Evolutionary conservation across 2,888 invertebrate genomes (phyloP).

Genomic region (Eristalis pertinax): DNA sequence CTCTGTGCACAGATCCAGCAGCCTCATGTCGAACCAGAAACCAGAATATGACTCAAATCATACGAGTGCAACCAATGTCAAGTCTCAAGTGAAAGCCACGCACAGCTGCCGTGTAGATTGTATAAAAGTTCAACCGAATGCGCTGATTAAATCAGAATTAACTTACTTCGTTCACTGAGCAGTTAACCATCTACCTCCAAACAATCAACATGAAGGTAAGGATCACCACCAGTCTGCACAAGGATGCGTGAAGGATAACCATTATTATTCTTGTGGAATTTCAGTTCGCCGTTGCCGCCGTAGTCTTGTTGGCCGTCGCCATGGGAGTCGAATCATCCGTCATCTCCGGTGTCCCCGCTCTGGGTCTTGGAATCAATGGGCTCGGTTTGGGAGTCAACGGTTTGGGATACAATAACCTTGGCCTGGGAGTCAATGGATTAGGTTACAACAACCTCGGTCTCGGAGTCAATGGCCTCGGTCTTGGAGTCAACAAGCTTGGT

Average conservation of each 20-base stretch:
- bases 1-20: not conserved
- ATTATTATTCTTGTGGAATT: conserved; percentile 20
- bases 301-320: conserved; percentile 74
- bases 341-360: conserved; percentile 18
- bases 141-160: conserved; percentile 2
- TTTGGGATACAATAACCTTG: conserved; percentile 5
- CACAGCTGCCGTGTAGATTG: not conserved
- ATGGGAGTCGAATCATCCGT: conserved; percentile 79
- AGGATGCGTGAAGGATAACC: not conserved
- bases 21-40: not conserved
- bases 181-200: conserved; percentile 72
- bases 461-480: not conserved
- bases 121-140: not conserved
- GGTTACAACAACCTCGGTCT: not conserved
- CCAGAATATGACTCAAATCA: not conserved
- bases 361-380: conserved; percentile 63
- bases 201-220: conserved; percentile 56
- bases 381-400: conserved; percentile 10
- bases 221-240: not conserved
- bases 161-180: not conserved
- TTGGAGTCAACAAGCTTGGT: conserved; percentile 1
- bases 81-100: not conserved
- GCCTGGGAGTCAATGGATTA: not conserved
- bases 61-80: not conserved
- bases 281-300: conserved; percentile 77